Evolutionary conservation across 2,888 invertebrate species (phyloP), one percentile per base, ranked within the genome.

Genomic region (Cloeon dipterum): DNA sequence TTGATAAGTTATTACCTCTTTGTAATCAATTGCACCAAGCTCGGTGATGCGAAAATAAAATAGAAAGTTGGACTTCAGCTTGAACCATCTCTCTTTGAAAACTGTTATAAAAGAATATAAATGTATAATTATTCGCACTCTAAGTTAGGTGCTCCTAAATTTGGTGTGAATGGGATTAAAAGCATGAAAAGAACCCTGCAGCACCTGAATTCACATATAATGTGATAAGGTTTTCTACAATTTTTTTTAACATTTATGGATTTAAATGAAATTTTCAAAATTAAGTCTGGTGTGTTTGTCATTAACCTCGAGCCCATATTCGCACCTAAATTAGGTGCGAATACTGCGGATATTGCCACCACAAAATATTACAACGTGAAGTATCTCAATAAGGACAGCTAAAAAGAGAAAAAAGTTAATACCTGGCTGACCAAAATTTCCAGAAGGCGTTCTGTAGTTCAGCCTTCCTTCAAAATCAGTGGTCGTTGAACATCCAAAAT

Each of bases 11-110:
- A n/a, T n/a, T 45, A 52, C 52, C 47, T 53, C 52, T 47, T 63
- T 65, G 16, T 60, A 61, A 44, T 69, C 68, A 48, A 73, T 67
- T 46, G 66, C 66, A 20, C 73, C 73, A 52, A 66, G 54, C 36
- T 68, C 68, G 54, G 68, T 74, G 42, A 77, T 64, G 52, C 75
- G 70, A 54, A 74, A 78, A 53, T 78, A 79, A 57, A 76, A 81
- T 36, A 81, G 56, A 48, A 78, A 63, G 54, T 81, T 81, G 46
- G 68, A 68, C 44, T 70, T 65, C 39, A 81, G 55, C 48, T 76
- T 74, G 55, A 79, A 81, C 66, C 74, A 76, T 51, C 76, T 62
- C 52, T 78, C 77, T 55, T 78, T 77, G 51, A 71, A 77, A 34
- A 65, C 74, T 74, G 58, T 41, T 63, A 64, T 36, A 39, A 44